phyloP scores from a whole-genome alignment of 2,888 invertebrate genomes.

The Macaria notata region DNA sequence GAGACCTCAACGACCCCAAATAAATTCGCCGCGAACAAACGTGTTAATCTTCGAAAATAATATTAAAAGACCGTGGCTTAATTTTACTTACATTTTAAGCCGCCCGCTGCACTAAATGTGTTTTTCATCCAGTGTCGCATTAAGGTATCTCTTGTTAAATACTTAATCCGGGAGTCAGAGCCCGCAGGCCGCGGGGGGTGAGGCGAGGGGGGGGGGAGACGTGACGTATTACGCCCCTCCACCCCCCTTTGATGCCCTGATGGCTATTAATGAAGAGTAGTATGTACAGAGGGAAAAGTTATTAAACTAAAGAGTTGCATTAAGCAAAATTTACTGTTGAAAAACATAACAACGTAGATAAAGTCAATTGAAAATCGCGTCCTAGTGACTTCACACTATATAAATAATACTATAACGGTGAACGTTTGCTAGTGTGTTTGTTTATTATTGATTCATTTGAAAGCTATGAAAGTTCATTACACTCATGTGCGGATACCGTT shows the following conservation, averaged over 20 bases:
- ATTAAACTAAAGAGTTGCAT: too few species aligned
- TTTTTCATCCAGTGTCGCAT: conserved; percentile 11
- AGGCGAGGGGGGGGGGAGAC: neutral
- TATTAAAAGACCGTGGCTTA: conserved; percentile 1
- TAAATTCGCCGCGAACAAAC: too few species aligned
- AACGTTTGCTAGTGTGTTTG: too few species aligned
- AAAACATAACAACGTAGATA: too few species aligned
- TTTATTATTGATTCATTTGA: too few species aligned
- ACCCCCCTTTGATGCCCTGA: neutral
- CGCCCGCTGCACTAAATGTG: neutral
- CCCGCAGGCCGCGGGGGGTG: conserved; percentile 1
- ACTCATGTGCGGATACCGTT: too few species aligned
- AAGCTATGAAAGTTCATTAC: too few species aligned
- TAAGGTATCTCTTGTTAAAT: conserved; percentile 7
- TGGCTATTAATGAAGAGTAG: neutral
- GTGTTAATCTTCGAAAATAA: neutral
- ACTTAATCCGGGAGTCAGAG: conserved; percentile 8
- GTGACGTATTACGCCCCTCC: conserved; percentile 1
- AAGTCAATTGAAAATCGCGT: too few species aligned
- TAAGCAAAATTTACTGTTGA: too few species aligned
- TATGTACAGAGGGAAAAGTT: neutral
- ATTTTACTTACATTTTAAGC: neutral
- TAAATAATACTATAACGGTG: too few species aligned
- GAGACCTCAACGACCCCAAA: too few species aligned
- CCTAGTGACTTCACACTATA: too few species aligned